These are phyloP conservation scores for Leptinotarsa haldemani DNA, from an alignment of 2,888 invertebrate species.

Conservation along the genomic window DNA sequence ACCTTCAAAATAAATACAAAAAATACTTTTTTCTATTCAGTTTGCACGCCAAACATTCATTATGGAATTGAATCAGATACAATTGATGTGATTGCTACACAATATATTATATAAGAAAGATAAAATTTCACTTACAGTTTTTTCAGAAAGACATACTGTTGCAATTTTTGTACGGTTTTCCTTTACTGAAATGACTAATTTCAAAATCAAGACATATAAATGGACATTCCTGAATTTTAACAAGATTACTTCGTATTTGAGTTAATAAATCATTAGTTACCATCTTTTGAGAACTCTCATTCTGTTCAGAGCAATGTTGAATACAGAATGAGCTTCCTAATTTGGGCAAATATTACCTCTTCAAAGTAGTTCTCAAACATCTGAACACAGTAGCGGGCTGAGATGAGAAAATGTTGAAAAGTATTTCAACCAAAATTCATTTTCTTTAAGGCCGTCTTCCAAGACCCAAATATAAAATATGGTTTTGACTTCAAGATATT, in stretches of 20 bases:
- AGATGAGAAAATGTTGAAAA: neutral
- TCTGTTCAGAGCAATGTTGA: neutral
- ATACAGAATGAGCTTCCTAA: conserved; percentile 4
- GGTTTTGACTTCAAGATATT: too few relatives aligned
- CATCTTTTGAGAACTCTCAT: conserved; percentile 5
- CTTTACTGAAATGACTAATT: neutral
- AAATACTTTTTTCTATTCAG: too few relatives aligned
- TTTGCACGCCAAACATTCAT: too few relatives aligned
- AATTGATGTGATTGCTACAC: too few relatives aligned
- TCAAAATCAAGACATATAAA: neutral
- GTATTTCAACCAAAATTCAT: neutral
- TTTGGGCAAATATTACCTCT: conserved; percentile 2
- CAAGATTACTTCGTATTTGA: neutral
- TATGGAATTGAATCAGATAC: too few relatives aligned
- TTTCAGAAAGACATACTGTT: neutral
- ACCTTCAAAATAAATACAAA: too few relatives aligned
- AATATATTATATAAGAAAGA: too few relatives aligned
- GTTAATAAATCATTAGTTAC: conserved; percentile 16
- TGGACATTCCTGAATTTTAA: neutral
- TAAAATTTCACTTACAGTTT: too few relatives aligned
- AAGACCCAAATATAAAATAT: too few relatives aligned
- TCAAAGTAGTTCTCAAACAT: neutral
- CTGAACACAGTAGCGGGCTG: neutral
- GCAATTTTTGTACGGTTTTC: neutral
- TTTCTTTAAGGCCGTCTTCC: neutral